A percentile compares a stretch with the other conserved stretches of the same genome.
Evolutionary conservation across 2,888 invertebrate species (phyloP).

Genomic region (Thymelicus lineola): DNA sequence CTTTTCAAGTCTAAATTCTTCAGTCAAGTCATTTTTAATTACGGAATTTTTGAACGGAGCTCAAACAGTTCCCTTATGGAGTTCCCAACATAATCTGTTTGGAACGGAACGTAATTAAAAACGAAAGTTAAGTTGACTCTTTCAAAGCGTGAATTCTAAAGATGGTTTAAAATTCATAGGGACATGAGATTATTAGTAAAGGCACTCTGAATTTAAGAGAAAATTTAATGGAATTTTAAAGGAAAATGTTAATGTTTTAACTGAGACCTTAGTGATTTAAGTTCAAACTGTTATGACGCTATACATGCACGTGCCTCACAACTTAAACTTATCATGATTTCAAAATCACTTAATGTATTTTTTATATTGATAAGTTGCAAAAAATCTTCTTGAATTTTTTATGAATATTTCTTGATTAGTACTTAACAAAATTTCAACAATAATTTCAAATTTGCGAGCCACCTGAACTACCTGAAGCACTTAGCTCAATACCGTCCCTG

Average conservation of each 20-base stretch:
- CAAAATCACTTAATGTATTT: too few species aligned
- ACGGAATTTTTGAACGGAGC: slow-evolving; percentile 43
- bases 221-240: too few species aligned
- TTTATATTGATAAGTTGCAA: too few species aligned
- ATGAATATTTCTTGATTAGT: too few species aligned
- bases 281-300: too few species aligned
- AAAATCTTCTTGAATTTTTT: too few species aligned
- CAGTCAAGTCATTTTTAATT: slow-evolving; percentile 49
- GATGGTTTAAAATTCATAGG: slow-evolving; percentile 25
- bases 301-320: too few species aligned
- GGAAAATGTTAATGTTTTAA: not conserved
- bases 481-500: too few species aligned
- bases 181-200: slow-evolving; percentile 1
- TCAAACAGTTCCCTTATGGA: slow-evolving; percentile 29
- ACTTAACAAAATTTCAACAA: too few species aligned
- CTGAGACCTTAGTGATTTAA: not conserved
- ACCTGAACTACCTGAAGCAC: too few species aligned
- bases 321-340: too few species aligned
- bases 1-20: slow-evolving; percentile 43
- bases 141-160: slow-evolving; percentile 25
- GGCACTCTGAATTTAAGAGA: not conserved
- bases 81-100: slow-evolving; percentile 31
- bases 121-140: slow-evolving; percentile 29
- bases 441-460: too few species aligned
- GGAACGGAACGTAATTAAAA: slow-evolving; percentile 33